These are phyloP conservation scores for Molorchus minor DNA, from an alignment of 2,888 invertebrate species.

Conservation along the genomic window DNA sequence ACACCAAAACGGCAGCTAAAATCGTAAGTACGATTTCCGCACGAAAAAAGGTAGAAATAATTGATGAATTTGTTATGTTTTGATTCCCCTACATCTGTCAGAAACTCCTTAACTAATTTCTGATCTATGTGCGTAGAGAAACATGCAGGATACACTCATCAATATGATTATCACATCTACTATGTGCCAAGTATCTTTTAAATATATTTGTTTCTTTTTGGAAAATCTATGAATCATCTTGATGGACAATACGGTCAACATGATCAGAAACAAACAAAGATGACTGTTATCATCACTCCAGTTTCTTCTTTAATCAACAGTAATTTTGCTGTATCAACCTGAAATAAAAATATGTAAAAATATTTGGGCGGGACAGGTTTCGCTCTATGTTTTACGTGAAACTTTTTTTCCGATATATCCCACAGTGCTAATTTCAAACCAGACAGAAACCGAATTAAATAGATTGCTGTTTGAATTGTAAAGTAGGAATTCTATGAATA, in stretches of 20 bases:
- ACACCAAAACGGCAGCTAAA: conserved; percentile 46
- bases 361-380: too few relatives aligned
- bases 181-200: conserved; percentile 46
- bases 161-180: conserved; percentile 48
- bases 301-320: conserved; percentile 42
- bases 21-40: conserved; percentile 44
- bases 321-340: conserved; percentile 45
- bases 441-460: conserved; percentile 48
- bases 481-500: conserved; percentile 50
- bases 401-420: conserved; percentile 44
- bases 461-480: conserved; percentile 53
- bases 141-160: conserved; percentile 40
- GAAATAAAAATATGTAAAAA: not conserved
- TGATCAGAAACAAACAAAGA: conserved; percentile 40
- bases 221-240: conserved; percentile 39
- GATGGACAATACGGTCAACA: conserved; percentile 39
- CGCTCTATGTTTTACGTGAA: too few relatives aligned
- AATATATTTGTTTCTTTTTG: conserved; percentile 31
- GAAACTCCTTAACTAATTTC: conserved; percentile 36
- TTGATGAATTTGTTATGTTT: conserved; percentile 52
- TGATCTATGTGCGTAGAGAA: conserved; percentile 40
- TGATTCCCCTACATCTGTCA: conserved; percentile 38
- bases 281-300: conserved; percentile 29
- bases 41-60: conserved; percentile 48
- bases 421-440: conserved; percentile 49